Conservation (phyloP, 2,113 vertebrate genomes). For the Sceloporus tristichus region DNA sequence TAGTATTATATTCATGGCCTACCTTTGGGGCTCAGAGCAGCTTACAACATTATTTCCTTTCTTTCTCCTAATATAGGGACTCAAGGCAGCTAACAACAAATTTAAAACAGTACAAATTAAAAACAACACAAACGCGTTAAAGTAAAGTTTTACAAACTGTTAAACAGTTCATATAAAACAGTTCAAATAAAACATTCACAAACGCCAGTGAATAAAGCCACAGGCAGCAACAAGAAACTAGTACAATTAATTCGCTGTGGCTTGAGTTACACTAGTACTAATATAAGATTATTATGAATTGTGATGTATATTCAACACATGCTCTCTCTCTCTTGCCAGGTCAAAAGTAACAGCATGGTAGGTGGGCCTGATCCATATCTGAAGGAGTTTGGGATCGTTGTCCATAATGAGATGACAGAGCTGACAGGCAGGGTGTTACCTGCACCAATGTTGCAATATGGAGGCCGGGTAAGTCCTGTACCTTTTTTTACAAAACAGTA, state of each 20-base stretch:
- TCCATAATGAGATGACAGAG: conserved; percentile 98
- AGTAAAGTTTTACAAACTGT: not conserved
- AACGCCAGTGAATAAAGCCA: not conserved
- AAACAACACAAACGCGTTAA: too few relatives aligned
- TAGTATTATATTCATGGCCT: too few relatives aligned
- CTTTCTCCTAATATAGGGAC: too few relatives aligned
- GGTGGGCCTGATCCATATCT: conserved; percentile 97
- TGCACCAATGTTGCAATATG: conserved; percentile 98
- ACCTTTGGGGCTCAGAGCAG: too few relatives aligned
- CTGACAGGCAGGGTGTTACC: conserved; percentile 96
- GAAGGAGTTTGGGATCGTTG: conserved; percentile 98
- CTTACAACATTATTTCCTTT: too few relatives aligned
- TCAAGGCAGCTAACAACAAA: too few relatives aligned
- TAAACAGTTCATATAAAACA: not conserved
- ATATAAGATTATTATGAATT: not conserved
- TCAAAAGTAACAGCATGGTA: conserved; percentile 99
- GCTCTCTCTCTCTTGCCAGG: conserved; percentile 76
- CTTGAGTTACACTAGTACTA: not conserved
- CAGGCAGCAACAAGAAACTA: not conserved
- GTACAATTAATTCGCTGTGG: not conserved
- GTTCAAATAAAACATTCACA: not conserved
- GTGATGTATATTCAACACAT: not conserved
- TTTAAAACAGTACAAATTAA: too few relatives aligned
- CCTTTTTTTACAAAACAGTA: not conserved
- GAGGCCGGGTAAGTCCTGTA: conserved; percentile 92